A percentile compares a stretch with the other conserved stretches of the same genome.
Evolutionary conservation across 2,113 vertebrate species (phyloP).

Genomic region (Uria aalge): DNA sequence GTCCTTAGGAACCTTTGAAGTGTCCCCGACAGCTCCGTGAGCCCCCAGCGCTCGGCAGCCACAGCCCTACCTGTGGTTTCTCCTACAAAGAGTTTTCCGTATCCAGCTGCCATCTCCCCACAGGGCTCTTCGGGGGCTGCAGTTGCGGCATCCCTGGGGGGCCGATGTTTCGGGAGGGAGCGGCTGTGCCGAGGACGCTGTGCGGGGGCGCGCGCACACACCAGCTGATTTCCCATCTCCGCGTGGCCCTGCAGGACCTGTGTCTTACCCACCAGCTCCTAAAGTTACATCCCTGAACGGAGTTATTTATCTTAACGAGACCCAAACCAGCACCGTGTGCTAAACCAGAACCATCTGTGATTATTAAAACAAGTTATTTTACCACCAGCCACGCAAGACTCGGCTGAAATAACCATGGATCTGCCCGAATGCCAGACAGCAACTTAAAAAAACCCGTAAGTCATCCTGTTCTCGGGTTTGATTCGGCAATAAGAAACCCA

Average conservation of each 20-base stretch:
- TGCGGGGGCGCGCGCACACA: rapidly evolving
- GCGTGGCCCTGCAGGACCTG: rapidly evolving
- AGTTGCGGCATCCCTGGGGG: rapidly evolving
- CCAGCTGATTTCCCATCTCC: background rate
- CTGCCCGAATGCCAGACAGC: background rate
- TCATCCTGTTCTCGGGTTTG: background rate
- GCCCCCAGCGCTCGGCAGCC: rapidly evolving
- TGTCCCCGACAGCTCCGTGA: rapidly evolving
- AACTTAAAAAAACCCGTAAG: background rate
- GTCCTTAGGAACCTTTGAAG: background rate
- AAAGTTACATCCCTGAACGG: rapidly evolving
- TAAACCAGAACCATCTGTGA: background rate
- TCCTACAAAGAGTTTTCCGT: background rate
- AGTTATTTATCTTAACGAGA: background rate
- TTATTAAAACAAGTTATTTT: background rate
- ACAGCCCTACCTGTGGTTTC: background rate
- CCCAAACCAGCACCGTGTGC: background rate
- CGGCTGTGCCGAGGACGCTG: rapidly evolving
- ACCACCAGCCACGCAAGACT: rapidly evolving
- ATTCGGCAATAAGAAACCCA: background rate
- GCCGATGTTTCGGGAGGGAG: rapidly evolving
- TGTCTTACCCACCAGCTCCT: background rate
- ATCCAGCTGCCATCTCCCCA: rapidly evolving
- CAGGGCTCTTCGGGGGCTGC: background rate
- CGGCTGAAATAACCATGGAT: rapidly evolving